Evolutionary conservation across 2,888 invertebrate species (phyloP).

Genomic region (Parnassius mnemosyne): DNA sequence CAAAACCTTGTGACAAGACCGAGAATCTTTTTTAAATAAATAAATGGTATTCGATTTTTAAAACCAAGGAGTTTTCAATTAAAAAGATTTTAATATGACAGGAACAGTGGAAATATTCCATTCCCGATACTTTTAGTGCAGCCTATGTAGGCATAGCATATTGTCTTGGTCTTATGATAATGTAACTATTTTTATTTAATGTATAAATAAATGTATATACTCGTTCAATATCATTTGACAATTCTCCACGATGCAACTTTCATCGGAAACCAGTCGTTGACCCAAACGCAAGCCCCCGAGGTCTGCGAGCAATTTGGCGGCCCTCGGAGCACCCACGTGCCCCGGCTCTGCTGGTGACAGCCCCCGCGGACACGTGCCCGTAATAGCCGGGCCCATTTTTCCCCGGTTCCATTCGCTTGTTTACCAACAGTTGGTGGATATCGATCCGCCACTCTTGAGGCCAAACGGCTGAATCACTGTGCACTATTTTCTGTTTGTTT

Average conservation of each 20-base stretch:
- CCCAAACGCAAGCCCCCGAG: constrained; percentile 16
- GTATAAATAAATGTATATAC: too few relatives aligned
- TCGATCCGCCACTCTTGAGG: constrained; percentile 54
- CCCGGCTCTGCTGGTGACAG: constrained; percentile 69
- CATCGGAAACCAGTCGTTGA: not conserved
- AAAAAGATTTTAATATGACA: too few relatives aligned
- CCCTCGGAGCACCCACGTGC: constrained; percentile 54
- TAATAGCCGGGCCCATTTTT: constrained; percentile 72
- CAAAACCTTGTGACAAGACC: too few relatives aligned
- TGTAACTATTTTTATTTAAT: too few relatives aligned
- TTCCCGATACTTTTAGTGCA: too few relatives aligned
- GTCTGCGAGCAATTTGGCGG: constrained; percentile 21
- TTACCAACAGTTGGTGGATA: constrained; percentile 77
- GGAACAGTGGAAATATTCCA: too few relatives aligned
- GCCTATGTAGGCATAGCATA: too few relatives aligned
- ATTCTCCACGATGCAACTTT: not conserved
- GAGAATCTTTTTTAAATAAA: too few relatives aligned
- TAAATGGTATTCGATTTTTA: too few relatives aligned
- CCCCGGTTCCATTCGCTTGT: constrained; percentile 64
- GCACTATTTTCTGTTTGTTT: too few relatives aligned
- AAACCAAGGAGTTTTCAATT: too few relatives aligned
- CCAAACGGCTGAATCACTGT: not conserved
- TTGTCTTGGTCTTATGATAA: too few relatives aligned
- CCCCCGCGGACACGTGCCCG: constrained; percentile 74
- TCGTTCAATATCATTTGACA: not conserved